Evolutionary conservation across 2,888 invertebrate genomes (phyloP).

Genomic region (Drosophila multiciliata): DNA sequence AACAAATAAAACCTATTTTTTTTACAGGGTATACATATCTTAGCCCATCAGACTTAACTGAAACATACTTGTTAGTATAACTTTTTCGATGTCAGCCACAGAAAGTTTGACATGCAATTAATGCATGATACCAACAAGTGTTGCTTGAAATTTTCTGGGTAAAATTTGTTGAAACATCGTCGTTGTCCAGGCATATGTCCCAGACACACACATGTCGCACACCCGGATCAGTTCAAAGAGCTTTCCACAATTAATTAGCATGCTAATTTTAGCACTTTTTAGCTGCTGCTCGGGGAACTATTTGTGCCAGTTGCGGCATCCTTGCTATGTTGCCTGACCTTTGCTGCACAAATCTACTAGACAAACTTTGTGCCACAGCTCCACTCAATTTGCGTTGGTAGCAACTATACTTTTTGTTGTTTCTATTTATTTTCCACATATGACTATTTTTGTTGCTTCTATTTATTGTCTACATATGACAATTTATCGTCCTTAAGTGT

Average conservation of each 20-base stretch:
- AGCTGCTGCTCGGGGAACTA: conserved; percentile 22
- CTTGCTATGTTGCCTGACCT: conserved; percentile 14
- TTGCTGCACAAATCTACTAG: conserved; percentile 13
- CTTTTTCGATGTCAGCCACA: conserved; percentile 19
- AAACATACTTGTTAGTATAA: background rate
- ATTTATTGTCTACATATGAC: conserved; percentile 17
- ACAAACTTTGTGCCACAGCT: conserved; percentile 40
- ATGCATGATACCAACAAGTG: background rate
- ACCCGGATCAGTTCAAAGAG: conserved; percentile 24
- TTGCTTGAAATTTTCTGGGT: conserved; percentile 17
- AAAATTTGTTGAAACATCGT: conserved; percentile 25
- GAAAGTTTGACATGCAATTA: conserved; percentile 44
- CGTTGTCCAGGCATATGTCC: conserved; percentile 22
- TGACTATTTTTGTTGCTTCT: conserved; percentile 12
- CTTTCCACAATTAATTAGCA: conserved; percentile 58
- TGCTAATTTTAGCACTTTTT: conserved; percentile 57
- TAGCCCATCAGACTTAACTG: background rate
- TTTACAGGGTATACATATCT: background rate
- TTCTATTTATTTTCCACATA: conserved; percentile 14
- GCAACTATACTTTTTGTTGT: background rate
- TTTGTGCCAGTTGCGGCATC: conserved; percentile 10
- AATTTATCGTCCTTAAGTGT: conserved; percentile 16
- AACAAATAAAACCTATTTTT: background rate
- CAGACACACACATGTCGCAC: background rate
- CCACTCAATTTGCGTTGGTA: background rate